A percentile compares a stretch with the other conserved stretches of the same genome.
phyloP scores from a whole-genome alignment of 2,888 invertebrate genomes.

The Microlaimidae sp. region DNA sequence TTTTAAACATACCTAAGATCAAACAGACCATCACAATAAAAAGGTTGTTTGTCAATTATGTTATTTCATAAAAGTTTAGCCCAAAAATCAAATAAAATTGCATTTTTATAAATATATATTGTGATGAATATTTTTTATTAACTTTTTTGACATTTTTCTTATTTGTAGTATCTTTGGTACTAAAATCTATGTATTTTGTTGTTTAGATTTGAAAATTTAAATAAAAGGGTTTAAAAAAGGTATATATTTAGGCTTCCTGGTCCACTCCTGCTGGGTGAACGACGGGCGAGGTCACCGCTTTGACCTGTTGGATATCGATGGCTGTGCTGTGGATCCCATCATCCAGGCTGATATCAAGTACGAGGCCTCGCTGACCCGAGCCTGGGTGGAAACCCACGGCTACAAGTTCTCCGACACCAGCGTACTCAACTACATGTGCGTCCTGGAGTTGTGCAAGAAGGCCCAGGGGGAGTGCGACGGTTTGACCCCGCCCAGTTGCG shows the following conservation, averaged over 20 bases:
- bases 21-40: no score
- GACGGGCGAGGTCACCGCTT: constrained; percentile 23
- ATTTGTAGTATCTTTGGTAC: no score
- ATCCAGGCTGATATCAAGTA: constrained; percentile 29
- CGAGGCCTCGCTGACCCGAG: constrained; percentile 19
- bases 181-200: no score
- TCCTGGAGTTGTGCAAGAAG: constrained; percentile 27
- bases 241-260: constrained; percentile 19
- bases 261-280: constrained; percentile 29
- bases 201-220: no score
- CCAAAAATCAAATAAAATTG: no score
- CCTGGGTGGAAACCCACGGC: constrained; percentile 28
- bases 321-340: constrained; percentile 27
- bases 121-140: no score
- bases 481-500: constrained; percentile 17
- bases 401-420: constrained; percentile 30
- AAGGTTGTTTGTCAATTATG: no score
- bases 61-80: no score
- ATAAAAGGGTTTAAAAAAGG: no score
- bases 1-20: no score
- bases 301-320: background rate
- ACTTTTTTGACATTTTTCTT: no score
- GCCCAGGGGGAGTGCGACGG: constrained; percentile 26
- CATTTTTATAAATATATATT: no score
- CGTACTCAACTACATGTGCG: constrained; percentile 28